Evolutionary conservation across 1,140 invertebrate genomes (phyloP), one percentile per base, ranked within the genome.

Genomic region (Drosophila ohnishii): DNA sequence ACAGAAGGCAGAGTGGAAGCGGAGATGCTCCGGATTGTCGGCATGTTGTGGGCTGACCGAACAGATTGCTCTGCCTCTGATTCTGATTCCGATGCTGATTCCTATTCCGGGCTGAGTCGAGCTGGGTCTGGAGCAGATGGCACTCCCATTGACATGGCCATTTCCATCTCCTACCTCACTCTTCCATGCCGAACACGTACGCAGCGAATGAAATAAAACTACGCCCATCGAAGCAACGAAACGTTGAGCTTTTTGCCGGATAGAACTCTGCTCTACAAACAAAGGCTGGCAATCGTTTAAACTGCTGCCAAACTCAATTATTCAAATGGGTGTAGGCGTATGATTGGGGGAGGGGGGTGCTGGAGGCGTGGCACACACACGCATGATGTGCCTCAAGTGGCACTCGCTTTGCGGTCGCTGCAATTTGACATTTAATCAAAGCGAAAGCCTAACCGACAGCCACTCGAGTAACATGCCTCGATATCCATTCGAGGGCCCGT

Each of bases 401-500:
- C 64, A 65, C 65, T 78, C 70, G 70, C 61, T 55, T 78, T 78
- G 75, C 58, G 80, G 80, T 60, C 59, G 59, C 71, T 60, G 77
- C 80, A 88, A 89, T 80, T 80, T 88, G 84, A 72, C 77, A 78
- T 88, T 88, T 88, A 88, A 88, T 88, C 84, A 88, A 80, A 62
- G 65, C 48, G 48, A 64, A 62, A 65, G 25, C 56, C 48, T 25
- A 70, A 64, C n/a, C 42, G 32, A 40, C 73, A 51, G 22, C 50
- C 62, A 80, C 62, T 74, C 53, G 25, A 35, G 13, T 30, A 42
- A 57, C 61, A 66, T 62, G 62, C 53, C 55, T 66, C 62, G 48
- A 42, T 42, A 65, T 58, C 48, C 58, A 11, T 60, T 80, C 50
- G 66, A 85, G 77, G 62, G 45, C 62, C 55, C 78, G 44, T 73